Base-by-base conservation (phyloP, 2,797 vertebrate species). In the Toxotes lorentzi region DNA sequence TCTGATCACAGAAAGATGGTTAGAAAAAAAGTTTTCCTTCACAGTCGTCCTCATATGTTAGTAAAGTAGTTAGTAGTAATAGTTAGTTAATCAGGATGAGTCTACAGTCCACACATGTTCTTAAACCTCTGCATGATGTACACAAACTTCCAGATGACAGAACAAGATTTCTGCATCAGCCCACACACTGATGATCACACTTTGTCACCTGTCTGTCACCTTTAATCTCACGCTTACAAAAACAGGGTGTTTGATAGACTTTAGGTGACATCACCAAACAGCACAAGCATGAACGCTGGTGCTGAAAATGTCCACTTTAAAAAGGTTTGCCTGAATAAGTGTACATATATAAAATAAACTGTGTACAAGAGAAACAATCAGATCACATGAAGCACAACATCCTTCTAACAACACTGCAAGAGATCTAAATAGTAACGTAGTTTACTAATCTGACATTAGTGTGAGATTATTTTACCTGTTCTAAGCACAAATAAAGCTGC, bases 141-240 rank as follows among this genome's bases (percentile, higher is more conserved):
- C 38, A 24, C 24, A 17, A 32, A 53, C 19, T 21, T 27, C 4
- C 4, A 50, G 35, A 43, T 5, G 27, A 58, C 27, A 53, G 17
- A 19, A 58, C 35, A 56, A 5, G 17, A 59, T 65, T 41, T 56
- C 21, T 50, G 27, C 61, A 61, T 48, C 11, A 62, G 23, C 41
- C 34, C 21, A 62, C 50, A 35, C 51, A 40, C 13, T 3, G 56
- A 51, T 14, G 61, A 27, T 38, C 27, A 17, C 14, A 56, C 13
- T 23, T 38, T 38, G 35, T 38, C 45, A 2, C 27, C 27, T 48
- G 59, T 68, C 43, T 73, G 51, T 54, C 54, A 61, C 65, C 75
- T 73, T 73, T 56, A 60, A 70, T 59, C 48, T 62, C 60, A 19
- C 5, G 0, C 62, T 66, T n/a, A n/a, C 7, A 34, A 17, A 41